Evolutionary conservation across 2,797 vertebrate genomes (phyloP), one percentile per base, ranked within the genome.

Genomic region (Aphelocoma californica): DNA sequence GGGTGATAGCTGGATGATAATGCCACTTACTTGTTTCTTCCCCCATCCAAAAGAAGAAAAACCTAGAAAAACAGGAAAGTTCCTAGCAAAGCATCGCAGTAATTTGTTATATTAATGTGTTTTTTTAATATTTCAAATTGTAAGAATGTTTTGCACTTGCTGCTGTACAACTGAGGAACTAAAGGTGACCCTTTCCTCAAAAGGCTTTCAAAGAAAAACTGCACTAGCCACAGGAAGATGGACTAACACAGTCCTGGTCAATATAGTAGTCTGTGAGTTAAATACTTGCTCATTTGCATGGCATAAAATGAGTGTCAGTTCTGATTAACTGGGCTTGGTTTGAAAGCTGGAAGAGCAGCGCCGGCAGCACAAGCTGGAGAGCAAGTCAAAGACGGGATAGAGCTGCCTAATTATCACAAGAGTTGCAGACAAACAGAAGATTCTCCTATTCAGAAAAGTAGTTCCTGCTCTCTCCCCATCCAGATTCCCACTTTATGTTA

Each of bases 1-100:
- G 60, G 53, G 48, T 93, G 94, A 88, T 73, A 88, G 74, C 64
- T 82, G 86, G 88, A 79, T 79, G 78, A 70, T 92, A 94, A 88
- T 64, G 53, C 85, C 82, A 75, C 58, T 78, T 73, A 45, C 73
- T 86, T 75, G 17, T 62, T 94, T 40, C 79, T 80, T 69, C 26
- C 19, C 32, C 32, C 34, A 57, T 77, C 19, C 61, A 64, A 79
- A 91, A 71, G 42, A 56, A 61, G 40, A 57, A 86, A 90, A 81
- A n/a, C 12, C 11, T 26, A 65, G 48, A 20, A 79, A 84, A 60
- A 24, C 17, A 79, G 36, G 29, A 53, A 81, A 62, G 14, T n/a
- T 34, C 57, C 61, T 29, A 29, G 40, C 14, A 90, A 83, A 84
- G n/a, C 32, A 74, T 54, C 40, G 29, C 29, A 70, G 9, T 40